Evolutionary conservation across 2,888 invertebrate genomes (phyloP).

Genomic region (Nasonovia ribisnigri): DNA sequence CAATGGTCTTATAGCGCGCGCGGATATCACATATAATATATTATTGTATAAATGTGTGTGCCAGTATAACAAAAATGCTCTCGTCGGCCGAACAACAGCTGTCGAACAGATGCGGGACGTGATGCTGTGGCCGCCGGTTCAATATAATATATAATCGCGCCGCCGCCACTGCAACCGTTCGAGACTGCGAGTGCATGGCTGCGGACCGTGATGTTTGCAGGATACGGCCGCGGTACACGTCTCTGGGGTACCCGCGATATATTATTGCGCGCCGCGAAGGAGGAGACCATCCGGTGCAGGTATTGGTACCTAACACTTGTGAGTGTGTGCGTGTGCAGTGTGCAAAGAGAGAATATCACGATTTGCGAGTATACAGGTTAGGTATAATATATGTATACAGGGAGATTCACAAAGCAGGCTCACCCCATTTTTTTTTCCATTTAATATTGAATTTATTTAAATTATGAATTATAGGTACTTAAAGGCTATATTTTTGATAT

Average conservation of each 20-base stretch:
- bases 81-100: slow-evolving; percentile 54
- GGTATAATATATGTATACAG: not conserved
- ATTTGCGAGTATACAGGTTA: not conserved
- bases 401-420: not conserved
- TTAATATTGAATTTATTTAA: not conserved
- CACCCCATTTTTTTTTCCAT: not conserved
- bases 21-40: not conserved
- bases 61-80: slow-evolving; percentile 16
- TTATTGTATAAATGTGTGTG: not conserved
- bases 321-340: not conserved
- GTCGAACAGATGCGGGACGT: slow-evolving; percentile 61
- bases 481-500: too few species aligned
- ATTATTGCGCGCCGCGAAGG: not conserved
- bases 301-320: not conserved
- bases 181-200: not conserved
- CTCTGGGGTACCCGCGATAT: not conserved
- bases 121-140: slow-evolving; percentile 44
- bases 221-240: not conserved
- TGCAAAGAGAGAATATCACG: slow-evolving; percentile 7
- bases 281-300: slow-evolving; percentile 14
- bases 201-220: not conserved
- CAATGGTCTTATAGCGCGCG: slow-evolving; percentile 17
- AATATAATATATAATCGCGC: slow-evolving; percentile 52
- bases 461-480: not conserved
- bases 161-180: slow-evolving; percentile 1